Base-by-base conservation (phyloP, 2,113 vertebrate genomes). In the Larimichthys polyactis region DNA sequence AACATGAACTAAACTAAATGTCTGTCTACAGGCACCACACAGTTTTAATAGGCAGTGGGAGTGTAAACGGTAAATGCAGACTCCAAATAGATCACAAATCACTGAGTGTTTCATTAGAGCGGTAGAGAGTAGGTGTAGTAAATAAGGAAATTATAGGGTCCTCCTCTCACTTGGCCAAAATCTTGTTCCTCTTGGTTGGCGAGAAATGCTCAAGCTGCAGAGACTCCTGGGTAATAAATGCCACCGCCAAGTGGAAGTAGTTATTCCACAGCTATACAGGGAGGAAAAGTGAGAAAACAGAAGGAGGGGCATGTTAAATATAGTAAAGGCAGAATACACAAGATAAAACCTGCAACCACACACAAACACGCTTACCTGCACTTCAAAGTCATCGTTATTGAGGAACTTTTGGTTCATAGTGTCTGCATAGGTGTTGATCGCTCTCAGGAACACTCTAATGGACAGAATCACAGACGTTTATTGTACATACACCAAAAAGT, bases 161-260 rank as follows among this genome's bases (percentile, higher is more conserved):
- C 43, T 43, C 79, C 51, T 83, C 93, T 95, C 84, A 99, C 98
- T 99, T 99, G 94, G 94, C 95, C 85, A 98, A 94, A 89, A 99
- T 97, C 92, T 99, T 99, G 96, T 96, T 97, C 94, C 96, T 96
- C 89, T 99, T 99, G 70, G 97, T 97, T 20, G 96, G 95, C 0
- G 98, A 99, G 78, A 99, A 97, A 87, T 99, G 96, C 94, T 99
- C 97, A 79, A 99, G 96, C 93, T 99, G 98, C 91, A 99, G 94
- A 75, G 98, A 99, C 87, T 99, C 97, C 90, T 99, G 98, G 79
- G 98, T 99, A 95, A 99, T 99, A 90, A 99, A 99, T 67, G 97
- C 98, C 93, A 99, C 98, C 1, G 97, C 97, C 96, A 99, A 96
- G 94, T 99, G 97, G 94, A 99, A 99, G 91, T 99, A 99, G 95